Conservation (phyloP, 2,888 invertebrate genomes). For the Monoplex corrugatus region DNA sequence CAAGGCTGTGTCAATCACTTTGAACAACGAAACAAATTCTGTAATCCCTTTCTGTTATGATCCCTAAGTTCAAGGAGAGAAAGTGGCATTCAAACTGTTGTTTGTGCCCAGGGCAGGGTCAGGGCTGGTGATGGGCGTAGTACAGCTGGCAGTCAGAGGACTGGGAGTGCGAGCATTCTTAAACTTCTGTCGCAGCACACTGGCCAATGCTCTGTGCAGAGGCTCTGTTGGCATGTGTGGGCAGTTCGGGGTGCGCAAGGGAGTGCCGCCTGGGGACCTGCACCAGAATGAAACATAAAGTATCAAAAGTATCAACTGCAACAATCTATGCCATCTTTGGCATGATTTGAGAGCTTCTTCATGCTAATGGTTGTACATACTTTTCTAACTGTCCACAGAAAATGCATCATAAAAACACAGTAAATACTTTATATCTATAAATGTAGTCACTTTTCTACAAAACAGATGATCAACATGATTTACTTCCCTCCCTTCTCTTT, state of each 20-base stretch:
- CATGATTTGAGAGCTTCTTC: too few relatives aligned
- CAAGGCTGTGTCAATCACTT: too few relatives aligned
- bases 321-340: too few relatives aligned
- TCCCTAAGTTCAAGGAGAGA: constrained; percentile 42
- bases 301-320: not conserved
- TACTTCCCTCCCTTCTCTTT: too few relatives aligned
- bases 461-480: too few relatives aligned
- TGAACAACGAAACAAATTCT: too few relatives aligned
- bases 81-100: constrained; percentile 46
- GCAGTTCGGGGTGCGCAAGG: constrained; percentile 56
- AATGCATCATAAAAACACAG: too few relatives aligned
- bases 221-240: constrained; percentile 61
- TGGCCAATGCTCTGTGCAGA: constrained; percentile 68
- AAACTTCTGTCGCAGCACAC: constrained; percentile 71
- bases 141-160: constrained; percentile 56
- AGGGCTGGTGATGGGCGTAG: constrained; percentile 38
- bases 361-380: too few relatives aligned
- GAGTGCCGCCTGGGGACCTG: constrained; percentile 74
- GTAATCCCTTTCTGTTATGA: too few relatives aligned
- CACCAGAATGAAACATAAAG: not conserved
- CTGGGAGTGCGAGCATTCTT: constrained; percentile 73
- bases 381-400: too few relatives aligned
- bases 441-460: too few relatives aligned
- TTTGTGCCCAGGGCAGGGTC: constrained; percentile 31
- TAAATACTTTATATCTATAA: too few relatives aligned